Evolutionary conservation across 2,113 vertebrate species (phyloP).

Genomic region (Hemiscyllium ocellatum): DNA sequence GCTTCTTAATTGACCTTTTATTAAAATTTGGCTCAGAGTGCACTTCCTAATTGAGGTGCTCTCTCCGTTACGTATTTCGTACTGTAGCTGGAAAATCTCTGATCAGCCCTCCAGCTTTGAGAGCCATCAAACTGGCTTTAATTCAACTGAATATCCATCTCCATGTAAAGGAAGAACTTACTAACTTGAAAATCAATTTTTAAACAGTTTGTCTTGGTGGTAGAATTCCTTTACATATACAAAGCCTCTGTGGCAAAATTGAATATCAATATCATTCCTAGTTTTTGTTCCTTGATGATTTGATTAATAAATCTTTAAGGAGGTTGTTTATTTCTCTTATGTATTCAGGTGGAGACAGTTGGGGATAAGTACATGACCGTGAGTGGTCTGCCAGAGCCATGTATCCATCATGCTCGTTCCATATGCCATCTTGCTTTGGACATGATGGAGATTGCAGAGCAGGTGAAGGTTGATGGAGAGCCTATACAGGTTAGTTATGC

Average conservation of each 20-base stretch:
- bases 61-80: neutral
- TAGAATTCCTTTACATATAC: neutral
- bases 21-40: neutral
- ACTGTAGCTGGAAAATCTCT: neutral
- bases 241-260: neutral
- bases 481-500: constrained; percentile 76
- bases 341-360: constrained; percentile 86
- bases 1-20: neutral
- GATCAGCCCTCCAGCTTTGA: neutral
- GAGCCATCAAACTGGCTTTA: neutral
- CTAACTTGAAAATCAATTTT: neutral
- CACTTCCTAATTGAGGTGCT: neutral
- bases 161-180: neutral
- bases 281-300: neutral
- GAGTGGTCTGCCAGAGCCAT: constrained; percentile 92
- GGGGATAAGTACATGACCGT: constrained; percentile 99
- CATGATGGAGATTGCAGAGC: constrained; percentile 97
- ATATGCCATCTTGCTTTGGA: constrained; percentile 93
- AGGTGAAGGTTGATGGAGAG: constrained; percentile 90
- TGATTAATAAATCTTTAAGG: neutral
- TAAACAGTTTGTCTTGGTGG: neutral
- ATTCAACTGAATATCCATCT: neutral
- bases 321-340: neutral
- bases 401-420: constrained; percentile 89
- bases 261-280: neutral